Conservation (phyloP, 2,888 invertebrate genomes). For the Apantesis nais region DNA sequence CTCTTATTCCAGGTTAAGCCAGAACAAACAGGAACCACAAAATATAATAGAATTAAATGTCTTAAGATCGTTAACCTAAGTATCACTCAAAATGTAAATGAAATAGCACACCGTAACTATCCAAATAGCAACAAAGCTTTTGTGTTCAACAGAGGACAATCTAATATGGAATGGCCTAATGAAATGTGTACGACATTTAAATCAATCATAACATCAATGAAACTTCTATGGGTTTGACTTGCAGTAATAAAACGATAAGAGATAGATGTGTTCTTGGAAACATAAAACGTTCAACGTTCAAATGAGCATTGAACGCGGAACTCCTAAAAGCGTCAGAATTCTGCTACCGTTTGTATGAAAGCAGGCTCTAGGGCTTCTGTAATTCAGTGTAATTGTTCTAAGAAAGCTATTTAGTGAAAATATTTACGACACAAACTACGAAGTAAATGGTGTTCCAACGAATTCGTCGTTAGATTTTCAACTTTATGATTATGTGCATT, state of each 20-base stretch:
- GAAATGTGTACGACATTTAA: background rate
- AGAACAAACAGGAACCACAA: no score
- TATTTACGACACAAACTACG: constrained; percentile 48
- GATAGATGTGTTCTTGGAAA: constrained; percentile 1
- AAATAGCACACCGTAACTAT: background rate
- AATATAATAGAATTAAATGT: no score
- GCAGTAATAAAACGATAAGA: constrained; percentile 7
- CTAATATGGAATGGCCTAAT: background rate
- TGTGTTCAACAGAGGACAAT: background rate
- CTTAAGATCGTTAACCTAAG: background rate
- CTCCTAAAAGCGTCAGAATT: constrained; percentile 22
- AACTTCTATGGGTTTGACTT: background rate
- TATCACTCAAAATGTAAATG: background rate
- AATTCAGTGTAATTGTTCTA: constrained; percentile 66
- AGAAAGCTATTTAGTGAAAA: constrained; percentile 63
- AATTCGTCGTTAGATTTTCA: constrained; percentile 22
- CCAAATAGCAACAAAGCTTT: background rate
- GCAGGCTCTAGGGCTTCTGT: constrained; percentile 60
- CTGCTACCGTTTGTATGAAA: constrained; percentile 56
- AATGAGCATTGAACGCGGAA: constrained; percentile 15
- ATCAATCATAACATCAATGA: constrained; percentile 1
- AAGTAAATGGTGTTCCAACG: constrained; percentile 12
- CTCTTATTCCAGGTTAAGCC: no score
- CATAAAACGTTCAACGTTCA: constrained; percentile 9
- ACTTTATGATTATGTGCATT: constrained; percentile 24